Evolutionary conservation across 2,113 vertebrate species (phyloP), one percentile per base, ranked within the genome.

Genomic region (Salvator merianae): DNA sequence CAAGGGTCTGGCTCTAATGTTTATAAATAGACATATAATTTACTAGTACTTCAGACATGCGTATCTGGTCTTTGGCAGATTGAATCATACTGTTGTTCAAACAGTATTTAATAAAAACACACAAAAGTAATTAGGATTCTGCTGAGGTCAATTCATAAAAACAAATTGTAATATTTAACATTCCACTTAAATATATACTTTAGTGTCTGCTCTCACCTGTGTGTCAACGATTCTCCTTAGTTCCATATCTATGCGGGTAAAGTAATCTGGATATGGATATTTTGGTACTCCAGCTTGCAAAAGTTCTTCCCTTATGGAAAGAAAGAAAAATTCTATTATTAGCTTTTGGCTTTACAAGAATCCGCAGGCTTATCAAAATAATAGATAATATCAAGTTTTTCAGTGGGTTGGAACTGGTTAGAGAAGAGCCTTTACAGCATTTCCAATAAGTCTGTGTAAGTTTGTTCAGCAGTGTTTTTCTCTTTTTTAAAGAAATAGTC

Each of bases 211-310:
- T 78, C 72, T 38, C 90, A 93, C 88, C 1, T 93, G 81, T 68
- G 88, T 83, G 16, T 95, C 81, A 73, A 93, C 72, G 75, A 94
- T 77, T 86, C 84, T 74, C 78, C 81, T 43, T 83, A 95, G 83
- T 2, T 90, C 70, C 59, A 79, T 77, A 79, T 91, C 86, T 0
- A 34, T 83, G 53, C 77, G 85, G 69, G 79, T 83, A 79, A 93
- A 55, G 59, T 86, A 93, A 87, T 91, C 36, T 72, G 88, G 88
- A 47, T 91, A 77, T 28, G 83, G 69, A 77, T 69, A 79, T n/a
- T 70, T 47, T 34, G 40, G 26, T 12, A 88, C 2, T 38, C 91
- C 87, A 70, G 30, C 14, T 38, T 85, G 1, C 70, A 85, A 90
- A 90, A 77, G 28, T 77, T 82, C 65, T n/a, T 92, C 76, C 88